Evolutionary conservation across 2,888 invertebrate genomes (phyloP), one percentile per base, ranked within the genome.

Genomic region (Caenorhabditis drosophilae): DNA sequence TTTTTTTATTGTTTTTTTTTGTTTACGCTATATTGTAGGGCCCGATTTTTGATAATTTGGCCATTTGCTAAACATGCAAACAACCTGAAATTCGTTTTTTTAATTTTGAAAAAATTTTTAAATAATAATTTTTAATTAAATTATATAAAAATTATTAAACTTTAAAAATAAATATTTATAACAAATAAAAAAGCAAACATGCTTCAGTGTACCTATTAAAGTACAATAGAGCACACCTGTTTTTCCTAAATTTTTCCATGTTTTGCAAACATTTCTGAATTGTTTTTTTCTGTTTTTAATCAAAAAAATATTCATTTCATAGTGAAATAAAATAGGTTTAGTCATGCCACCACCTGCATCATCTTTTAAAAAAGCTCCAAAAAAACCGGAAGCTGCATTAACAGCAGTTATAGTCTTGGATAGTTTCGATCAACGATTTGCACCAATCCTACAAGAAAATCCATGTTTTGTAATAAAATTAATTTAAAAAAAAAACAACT

Each of bases 321-420:
- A n/a, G n/a, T n/a, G n/a, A n/a, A n/a, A n/a, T n/a, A n/a, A n/a
- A n/a, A n/a, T n/a, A n/a, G n/a, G n/a, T 25, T n/a, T 20, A 31
- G 41, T 42, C 20, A 71, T 71, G 71, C 47, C 61, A 11, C 71
- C 71, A 15, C 41, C 55, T 1, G 51, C 52, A 1, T 34, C 63
- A 0, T 40, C 49, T 9, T 58, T 58, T 31, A 63, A 63, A 34
- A 73, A 70, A 23, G 53, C 59, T 1, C 31, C 36, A 7, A 67
- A 61, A 41, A 50, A 67, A 41, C 58, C 60, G 31, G 62, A 70
- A 20, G 42, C 51, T 2, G 53, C 59, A n/a, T 31, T 74, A 41
- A 55, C 66, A 3, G 75, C 75, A 15, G 57, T 75, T 7, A 41
- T 75, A 12, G 49, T 75, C 36, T 51, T 63, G 7, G 73, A 75